Evolutionary conservation across 2,888 invertebrate genomes (phyloP).

Genomic region (Rhaphigaster nebulosa): DNA sequence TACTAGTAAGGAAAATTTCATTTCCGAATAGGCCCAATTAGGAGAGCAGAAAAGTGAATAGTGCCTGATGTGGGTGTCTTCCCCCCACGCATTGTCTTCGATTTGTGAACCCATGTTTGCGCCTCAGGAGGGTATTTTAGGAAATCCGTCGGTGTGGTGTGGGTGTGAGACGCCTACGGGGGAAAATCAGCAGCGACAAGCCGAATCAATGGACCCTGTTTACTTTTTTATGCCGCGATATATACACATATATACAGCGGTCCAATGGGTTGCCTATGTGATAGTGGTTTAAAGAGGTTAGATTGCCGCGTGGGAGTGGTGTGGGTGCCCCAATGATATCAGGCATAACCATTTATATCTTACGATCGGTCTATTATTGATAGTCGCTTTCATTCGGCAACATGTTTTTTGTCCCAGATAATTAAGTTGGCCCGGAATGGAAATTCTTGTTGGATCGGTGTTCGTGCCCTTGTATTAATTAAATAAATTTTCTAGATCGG

Average conservation of each 20-base stretch:
- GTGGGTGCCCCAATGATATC: constrained; percentile 29
- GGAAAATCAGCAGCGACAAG: not conserved
- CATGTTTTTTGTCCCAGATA: not conserved
- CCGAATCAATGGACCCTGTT: constrained; percentile 1
- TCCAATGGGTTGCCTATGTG: not conserved
- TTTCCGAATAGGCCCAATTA: not conserved
- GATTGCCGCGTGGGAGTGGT: constrained; percentile 23
- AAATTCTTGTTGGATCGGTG: not conserved
- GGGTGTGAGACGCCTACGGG: constrained; percentile 8
- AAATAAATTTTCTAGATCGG: constrained; percentile 15
- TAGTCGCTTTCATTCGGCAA: constrained; percentile 33
- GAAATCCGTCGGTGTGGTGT: constrained; percentile 3
- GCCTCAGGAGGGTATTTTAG: constrained; percentile 2
- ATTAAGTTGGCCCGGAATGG: constrained; percentile 20
- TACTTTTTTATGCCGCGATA: not conserved
- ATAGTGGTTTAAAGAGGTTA: constrained; percentile 15
- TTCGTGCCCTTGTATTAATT: constrained; percentile 32
- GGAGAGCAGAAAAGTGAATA: not conserved
- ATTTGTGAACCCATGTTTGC: constrained; percentile 22
- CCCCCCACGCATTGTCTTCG: constrained; percentile 22
- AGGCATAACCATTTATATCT: not conserved
- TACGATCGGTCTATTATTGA: constrained; percentile 4
- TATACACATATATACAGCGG: not conserved
- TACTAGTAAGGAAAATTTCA: not conserved
- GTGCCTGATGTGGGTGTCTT: constrained; percentile 19